Evolutionary conservation across 2,113 vertebrate genomes (phyloP), one percentile per base, ranked within the genome.

Genomic region (Neolamprologus ventralis): DNA sequence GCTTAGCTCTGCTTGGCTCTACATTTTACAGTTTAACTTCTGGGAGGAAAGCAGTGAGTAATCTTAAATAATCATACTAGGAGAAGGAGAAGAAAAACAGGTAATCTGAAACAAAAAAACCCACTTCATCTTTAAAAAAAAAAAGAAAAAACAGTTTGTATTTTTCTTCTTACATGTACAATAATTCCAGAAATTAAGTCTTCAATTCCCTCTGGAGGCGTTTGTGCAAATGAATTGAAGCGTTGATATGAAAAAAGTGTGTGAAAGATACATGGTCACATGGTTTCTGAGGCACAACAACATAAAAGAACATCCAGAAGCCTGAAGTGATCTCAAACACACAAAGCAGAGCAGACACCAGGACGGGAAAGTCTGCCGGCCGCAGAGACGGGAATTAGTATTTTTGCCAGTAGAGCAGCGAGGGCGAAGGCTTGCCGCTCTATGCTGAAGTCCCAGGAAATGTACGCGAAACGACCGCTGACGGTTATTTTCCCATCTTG

Each of bases 321-420:
- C 85, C 86, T 91, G 92, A 92, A 90, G 92, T 92, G 93, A 95
- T 94, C 93, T 93, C 92, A 88, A 88, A 86, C 80, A 87, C 85
- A 83, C 21, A 21, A 16, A 73, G 17, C 13, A 13, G 82, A 83
- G 87, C 78, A 23, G 9, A 82, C 49, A 60, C 87, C 83, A 83
- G 65, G 85, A 81, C 1, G 45, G 90, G 87, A 87, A 84, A 85
- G 17, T 21, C 21, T 65, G 84, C 17, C 75, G 12, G 78, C 58
- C 81, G 13, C 68, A 49, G 45, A 89, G 37, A 37, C 4, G 1
- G 35, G 21, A 23, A 16, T 16, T 13, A 7, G 13, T 26, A 17
- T 9, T 33, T 13, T 33, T 49, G 4, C 26, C 23, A 49, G 16
- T 21, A 68, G 17, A 58, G 75, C 73, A 45, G 54, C 4, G 17